Conservation (phyloP, 1,140 invertebrate species). For the Zaprionus ghesquierei region DNA sequence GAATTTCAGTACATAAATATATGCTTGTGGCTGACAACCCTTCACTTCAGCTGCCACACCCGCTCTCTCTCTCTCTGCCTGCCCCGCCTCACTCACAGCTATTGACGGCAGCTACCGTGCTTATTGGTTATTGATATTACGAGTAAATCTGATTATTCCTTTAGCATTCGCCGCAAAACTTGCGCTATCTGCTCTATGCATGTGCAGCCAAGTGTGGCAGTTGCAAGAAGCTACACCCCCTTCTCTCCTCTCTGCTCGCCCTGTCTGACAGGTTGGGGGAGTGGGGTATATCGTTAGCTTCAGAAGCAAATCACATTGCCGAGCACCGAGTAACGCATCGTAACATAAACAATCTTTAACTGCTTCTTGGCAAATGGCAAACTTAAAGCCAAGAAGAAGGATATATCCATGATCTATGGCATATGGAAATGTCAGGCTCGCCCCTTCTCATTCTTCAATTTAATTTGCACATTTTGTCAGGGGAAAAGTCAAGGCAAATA, state of each 20-base stretch:
- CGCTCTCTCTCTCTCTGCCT: neutral
- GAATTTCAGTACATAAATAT: conserved; percentile 19
- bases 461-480: neutral
- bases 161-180: conserved; percentile 20
- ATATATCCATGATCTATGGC: neutral
- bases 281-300: neutral
- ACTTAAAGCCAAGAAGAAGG: neutral
- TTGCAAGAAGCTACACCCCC: neutral
- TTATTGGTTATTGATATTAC: conserved; percentile 50
- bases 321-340: neutral
- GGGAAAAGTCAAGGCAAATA: neutral
- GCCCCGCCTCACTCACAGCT: conserved; percentile 15
- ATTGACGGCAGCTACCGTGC: conserved; percentile 23
- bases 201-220: conserved; percentile 36
- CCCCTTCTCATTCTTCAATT: neutral
- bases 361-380: neutral
- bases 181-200: conserved; percentile 17
- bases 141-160: conserved; percentile 38
- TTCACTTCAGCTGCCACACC: neutral
- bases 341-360: neutral
- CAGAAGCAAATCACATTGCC: neutral
- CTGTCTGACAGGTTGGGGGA: neutral
- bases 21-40: conserved; percentile 3
- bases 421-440: neutral
- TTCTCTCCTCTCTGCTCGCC: neutral